Base-by-base conservation (phyloP, 2,888 invertebrate genomes). In the Scrobipalpa costella region DNA sequence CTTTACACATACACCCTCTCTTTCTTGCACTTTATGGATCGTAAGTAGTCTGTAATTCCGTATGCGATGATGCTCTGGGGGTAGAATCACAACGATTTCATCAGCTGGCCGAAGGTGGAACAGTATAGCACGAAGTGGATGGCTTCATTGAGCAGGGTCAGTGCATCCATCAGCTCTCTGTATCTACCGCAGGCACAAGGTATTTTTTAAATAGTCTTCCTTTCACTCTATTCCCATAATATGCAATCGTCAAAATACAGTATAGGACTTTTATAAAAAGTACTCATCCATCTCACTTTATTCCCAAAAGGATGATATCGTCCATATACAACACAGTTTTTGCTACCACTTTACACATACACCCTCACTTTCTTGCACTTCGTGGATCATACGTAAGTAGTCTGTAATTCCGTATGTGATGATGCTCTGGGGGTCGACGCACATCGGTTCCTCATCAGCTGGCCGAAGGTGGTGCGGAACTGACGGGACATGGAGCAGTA, bases 41-140 rank as follows among this genome's bases (percentile, higher is more conserved):
- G 74, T 93, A 94, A 68, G 94, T 94, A 59, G 94, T 94, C 69
- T 94, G 94, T 19, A 93, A 81, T 67, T 94, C 94, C 0, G 94
- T 94, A 19, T 93, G 92, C 0, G 93, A 92, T 44, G 70, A 78
- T 0, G 92, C 92, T 0, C 93, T 80, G 0, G 92, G 91, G 0
- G 84, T 73, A 0, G 80, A 71, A 58, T 93, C 88, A 71, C 94
- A 93, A 63, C 90, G 92, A 11, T 93, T 94, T 90, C 79, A 97
- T 95, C 69, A 96, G 90, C 73, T 94, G 93, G 0, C 94, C 93
- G 78, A 96, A 97, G 1, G 95, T 95, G 21, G 96, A 94, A 78
- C 98, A 98, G 84, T 98, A 98, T 1, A 98, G 93, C 33, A 98
- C 96, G 83, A 98, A 98, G 87, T 98, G 98, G 70, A 98, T 96